phyloP scores from a whole-genome alignment of 2,888 invertebrate species.

The Lithophane leautieri region DNA sequence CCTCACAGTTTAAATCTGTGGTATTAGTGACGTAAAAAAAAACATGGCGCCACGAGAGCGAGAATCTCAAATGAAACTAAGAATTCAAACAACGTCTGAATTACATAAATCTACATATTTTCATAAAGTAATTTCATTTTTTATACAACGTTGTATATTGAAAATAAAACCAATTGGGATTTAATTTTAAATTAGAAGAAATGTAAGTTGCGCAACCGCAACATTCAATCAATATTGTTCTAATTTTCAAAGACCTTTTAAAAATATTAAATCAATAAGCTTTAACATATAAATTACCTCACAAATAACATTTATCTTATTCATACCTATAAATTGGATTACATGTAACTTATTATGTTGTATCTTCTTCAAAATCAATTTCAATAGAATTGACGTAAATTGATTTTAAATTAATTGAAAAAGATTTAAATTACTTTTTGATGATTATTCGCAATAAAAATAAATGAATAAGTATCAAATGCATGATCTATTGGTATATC shows the following conservation, averaged over 20 bases:
- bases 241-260: not conserved
- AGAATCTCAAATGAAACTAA: not conserved
- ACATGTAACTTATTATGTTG: not conserved
- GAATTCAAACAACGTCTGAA: not conserved
- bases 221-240: slow-evolving; percentile 22
- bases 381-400: slow-evolving; percentile 21
- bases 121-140: not conserved
- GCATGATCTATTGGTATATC: not conserved
- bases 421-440: slow-evolving; percentile 15
- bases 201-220: not conserved
- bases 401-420: slow-evolving; percentile 34
- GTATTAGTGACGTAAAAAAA: not conserved
- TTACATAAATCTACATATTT: not conserved
- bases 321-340: slow-evolving; percentile 9
- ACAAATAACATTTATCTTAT: slow-evolving; percentile 17
- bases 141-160: not conserved
- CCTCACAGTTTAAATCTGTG: not conserved
- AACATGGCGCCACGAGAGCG: not conserved
- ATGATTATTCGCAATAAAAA: slow-evolving; percentile 18
- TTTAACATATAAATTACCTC: no score
- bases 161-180: not conserved
- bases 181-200: not conserved
- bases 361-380: slow-evolving; percentile 26
- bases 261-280: not conserved
- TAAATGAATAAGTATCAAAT: slow-evolving; percentile 17